Evolutionary conservation across 2,888 invertebrate species (phyloP).

Genomic region (Andrena marginata): DNA sequence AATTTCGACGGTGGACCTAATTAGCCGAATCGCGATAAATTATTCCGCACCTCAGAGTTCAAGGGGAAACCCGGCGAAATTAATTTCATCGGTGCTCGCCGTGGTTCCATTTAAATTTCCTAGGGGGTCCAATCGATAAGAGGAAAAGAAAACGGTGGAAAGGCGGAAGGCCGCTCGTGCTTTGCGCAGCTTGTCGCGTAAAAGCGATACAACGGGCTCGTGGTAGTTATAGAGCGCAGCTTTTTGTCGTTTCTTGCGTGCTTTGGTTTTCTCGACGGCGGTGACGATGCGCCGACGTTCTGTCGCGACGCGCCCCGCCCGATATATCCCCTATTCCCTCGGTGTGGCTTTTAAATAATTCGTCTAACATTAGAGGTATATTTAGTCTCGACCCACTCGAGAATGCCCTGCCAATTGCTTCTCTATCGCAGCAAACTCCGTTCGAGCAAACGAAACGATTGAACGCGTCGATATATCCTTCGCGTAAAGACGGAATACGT

Average conservation of each 20-base stretch:
- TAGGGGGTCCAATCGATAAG: not conserved
- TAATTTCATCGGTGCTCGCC: not conserved
- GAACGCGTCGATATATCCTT: constrained; percentile 31
- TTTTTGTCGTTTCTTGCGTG: constrained; percentile 4
- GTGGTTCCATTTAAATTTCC: not conserved
- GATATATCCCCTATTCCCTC: not conserved
- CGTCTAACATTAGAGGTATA: constrained; percentile 60
- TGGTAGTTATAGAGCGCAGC: constrained; percentile 26
- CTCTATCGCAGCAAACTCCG: constrained; percentile 27
- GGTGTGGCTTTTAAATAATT: constrained; percentile 30
- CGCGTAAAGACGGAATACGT: constrained; percentile 30
- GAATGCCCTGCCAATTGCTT: constrained; percentile 59
- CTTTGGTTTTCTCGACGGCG: not conserved
- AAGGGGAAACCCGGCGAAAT: not conserved
- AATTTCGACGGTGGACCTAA: constrained; percentile 18
- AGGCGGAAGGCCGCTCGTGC: constrained; percentile 22
- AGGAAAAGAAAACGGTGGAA: not conserved
- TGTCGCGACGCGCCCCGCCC: not conserved
- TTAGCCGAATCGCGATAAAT: not conserved
- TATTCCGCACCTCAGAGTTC: not conserved
- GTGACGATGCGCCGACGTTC: not conserved
- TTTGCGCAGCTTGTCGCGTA: constrained; percentile 22
- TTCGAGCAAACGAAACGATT: constrained; percentile 45
- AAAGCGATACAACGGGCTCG: constrained; percentile 41
- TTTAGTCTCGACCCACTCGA: constrained; percentile 71